These are phyloP conservation scores for Serrognathus titanus DNA, from an alignment of 2,888 invertebrate species.

Conservation along the genomic window DNA sequence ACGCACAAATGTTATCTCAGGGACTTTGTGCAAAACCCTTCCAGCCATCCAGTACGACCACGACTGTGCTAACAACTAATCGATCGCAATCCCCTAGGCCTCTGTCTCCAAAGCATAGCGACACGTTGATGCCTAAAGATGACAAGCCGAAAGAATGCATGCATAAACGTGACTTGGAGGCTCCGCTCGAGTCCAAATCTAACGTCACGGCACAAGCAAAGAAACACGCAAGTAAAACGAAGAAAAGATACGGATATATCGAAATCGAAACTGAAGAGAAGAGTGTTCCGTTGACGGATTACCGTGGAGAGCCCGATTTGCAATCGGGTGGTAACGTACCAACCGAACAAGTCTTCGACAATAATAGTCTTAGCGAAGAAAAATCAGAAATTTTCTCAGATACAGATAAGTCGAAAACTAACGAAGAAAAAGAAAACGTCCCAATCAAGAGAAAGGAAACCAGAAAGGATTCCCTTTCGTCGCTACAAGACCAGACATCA, in stretches of 20 bases:
- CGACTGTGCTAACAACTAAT: constrained; percentile 28
- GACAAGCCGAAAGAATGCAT: constrained; percentile 31
- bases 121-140: constrained; percentile 30
- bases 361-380: constrained; percentile 23
- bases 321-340: constrained; percentile 34
- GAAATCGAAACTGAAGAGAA: constrained; percentile 28
- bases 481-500: constrained; percentile 10
- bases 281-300: constrained; percentile 28
- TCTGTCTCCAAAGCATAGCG: constrained; percentile 35
- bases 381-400: constrained; percentile 32
- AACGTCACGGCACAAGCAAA: constrained; percentile 34
- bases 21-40: constrained; percentile 53
- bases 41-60: constrained; percentile 57
- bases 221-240: constrained; percentile 33
- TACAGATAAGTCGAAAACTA: constrained; percentile 32
- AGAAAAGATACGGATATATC: constrained; percentile 37
- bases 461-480: constrained; percentile 13
- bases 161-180: constrained; percentile 32
- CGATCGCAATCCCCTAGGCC: constrained; percentile 36
- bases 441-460: constrained; percentile 10
- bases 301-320: constrained; percentile 42
- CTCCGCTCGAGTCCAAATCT: constrained; percentile 24
- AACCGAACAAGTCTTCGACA: constrained; percentile 19
- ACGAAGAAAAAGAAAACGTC: constrained; percentile 24
- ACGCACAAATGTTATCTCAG: constrained; percentile 68